These are phyloP conservation scores for Phoxinus phoxinus DNA, from an alignment of 2,113 vertebrate genomes.

Conservation along the genomic window DNA sequence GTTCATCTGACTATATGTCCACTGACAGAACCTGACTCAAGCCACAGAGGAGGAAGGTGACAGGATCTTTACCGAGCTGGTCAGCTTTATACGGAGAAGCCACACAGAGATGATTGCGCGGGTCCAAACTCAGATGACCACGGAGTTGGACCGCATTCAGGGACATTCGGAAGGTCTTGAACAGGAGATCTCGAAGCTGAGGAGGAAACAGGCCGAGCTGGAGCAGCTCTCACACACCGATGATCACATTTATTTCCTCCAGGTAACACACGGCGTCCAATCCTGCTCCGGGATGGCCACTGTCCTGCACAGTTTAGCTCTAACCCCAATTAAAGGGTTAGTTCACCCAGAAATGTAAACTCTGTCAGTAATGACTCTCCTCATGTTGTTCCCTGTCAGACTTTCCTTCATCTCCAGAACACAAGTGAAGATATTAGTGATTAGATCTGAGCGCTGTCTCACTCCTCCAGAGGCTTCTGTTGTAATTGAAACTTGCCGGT, in stretches of 20 bases:
- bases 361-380: no score
- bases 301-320: no score
- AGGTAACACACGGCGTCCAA: background rate
- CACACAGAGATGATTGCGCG: background rate
- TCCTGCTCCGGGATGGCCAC: no score
- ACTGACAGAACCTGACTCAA: slow-evolving; percentile 22
- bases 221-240: slow-evolving; percentile 10
- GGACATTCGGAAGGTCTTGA: background rate
- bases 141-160: slow-evolving; percentile 18
- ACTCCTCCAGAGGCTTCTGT: no score
- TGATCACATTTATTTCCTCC: slow-evolving; percentile 33
- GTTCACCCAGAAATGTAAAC: no score
- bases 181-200: background rate
- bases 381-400: no score
- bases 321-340: no score
- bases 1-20: background rate
- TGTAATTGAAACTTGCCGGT: no score
- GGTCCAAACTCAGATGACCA: slow-evolving; percentile 30
- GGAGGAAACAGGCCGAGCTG: background rate
- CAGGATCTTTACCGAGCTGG: slow-evolving; percentile 27
- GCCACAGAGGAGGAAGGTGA: slow-evolving; percentile 39
- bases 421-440: no score
- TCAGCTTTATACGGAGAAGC: slow-evolving; percentile 6
- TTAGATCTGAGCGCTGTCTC: no score
- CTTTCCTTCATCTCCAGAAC: no score